Evolutionary conservation across 2,113 vertebrate species (phyloP).

Genomic region (Merops nubicus): DNA sequence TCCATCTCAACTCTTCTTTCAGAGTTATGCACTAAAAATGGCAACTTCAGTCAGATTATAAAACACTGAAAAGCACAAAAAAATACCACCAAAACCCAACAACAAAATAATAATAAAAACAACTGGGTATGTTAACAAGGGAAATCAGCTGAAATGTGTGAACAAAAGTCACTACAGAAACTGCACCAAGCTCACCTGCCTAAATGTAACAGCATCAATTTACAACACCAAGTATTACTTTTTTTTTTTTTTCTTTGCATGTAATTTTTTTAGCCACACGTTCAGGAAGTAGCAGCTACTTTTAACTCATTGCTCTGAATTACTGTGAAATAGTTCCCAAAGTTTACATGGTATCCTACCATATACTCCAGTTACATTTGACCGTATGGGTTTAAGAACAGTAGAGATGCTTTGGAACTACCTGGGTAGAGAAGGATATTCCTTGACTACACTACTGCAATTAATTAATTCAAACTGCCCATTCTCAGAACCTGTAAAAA

Average conservation of each 20-base stretch:
- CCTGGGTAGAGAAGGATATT: not conserved
- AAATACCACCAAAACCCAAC: no score
- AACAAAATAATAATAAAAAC: not conserved
- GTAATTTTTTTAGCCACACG: not conserved
- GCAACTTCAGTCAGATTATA: not conserved
- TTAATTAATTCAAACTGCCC: not conserved
- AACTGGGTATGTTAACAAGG: not conserved
- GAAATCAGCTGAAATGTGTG: not conserved
- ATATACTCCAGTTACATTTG: not conserved
- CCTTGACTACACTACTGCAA: not conserved
- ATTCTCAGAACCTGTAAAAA: not conserved
- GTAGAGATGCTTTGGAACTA: not conserved
- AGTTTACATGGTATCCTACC: not conserved
- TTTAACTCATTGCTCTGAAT: not conserved
- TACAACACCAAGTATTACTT: not conserved
- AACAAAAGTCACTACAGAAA: not conserved
- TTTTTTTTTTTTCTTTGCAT: not conserved
- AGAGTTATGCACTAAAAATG: not conserved
- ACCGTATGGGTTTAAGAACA: not conserved
- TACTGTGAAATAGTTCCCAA: not conserved
- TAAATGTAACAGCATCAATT: not conserved
- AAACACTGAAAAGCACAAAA: not conserved
- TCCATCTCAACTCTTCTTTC: not conserved
- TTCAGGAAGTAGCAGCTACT: not conserved
- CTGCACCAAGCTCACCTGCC: not conserved